A percentile compares a stretch with the other conserved stretches of the same genome.
Conservation (phyloP, 92 coral and sea anemone species). For the Montipora capitata region DNA sequence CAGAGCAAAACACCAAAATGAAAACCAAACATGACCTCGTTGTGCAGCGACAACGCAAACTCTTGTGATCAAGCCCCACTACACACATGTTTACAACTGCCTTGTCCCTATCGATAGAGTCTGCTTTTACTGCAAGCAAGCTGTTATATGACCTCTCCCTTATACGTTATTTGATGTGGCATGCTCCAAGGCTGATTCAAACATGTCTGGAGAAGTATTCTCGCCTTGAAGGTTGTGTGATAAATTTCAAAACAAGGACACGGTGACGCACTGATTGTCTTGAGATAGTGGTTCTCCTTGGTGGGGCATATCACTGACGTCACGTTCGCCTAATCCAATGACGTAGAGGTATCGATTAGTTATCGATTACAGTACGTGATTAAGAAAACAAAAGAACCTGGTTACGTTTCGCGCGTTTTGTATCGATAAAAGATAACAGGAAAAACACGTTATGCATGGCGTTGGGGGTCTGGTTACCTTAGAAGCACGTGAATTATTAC, state of each 20-base stretch:
- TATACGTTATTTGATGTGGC: conserved; percentile 23
- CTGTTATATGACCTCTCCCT: conserved; percentile 38
- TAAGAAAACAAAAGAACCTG: conserved; percentile 51
- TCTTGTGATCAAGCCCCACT: conserved; percentile 1
- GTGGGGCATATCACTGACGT: conserved; percentile 59
- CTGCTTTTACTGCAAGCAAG: conserved; percentile 27
- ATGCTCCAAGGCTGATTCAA: conserved; percentile 29
- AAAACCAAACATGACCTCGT: conserved; percentile 56
- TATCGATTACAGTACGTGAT: conserved; percentile 44
- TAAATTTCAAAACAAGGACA: conserved; percentile 41
- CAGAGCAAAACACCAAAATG: conserved; percentile 46
- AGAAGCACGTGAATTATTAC: background rate
- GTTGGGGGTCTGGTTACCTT: background rate
- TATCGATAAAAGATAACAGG: conserved; percentile 54
- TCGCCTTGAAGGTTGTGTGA: conserved; percentile 18
- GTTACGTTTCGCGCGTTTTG: conserved; percentile 85
- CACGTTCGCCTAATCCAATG: conserved; percentile 37
- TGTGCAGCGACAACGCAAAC: conserved; percentile 28
- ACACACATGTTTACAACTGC: conserved; percentile 35
- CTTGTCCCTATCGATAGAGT: background rate
- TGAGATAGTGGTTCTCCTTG: conserved; percentile 42
- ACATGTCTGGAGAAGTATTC: conserved; percentile 42
- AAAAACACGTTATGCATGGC: conserved; percentile 22
- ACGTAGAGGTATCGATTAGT: conserved; percentile 33
- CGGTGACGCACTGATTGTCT: conserved; percentile 52